Evolutionary conservation across 2,888 invertebrate species (phyloP).

Genomic region (Macaria liturata): DNA sequence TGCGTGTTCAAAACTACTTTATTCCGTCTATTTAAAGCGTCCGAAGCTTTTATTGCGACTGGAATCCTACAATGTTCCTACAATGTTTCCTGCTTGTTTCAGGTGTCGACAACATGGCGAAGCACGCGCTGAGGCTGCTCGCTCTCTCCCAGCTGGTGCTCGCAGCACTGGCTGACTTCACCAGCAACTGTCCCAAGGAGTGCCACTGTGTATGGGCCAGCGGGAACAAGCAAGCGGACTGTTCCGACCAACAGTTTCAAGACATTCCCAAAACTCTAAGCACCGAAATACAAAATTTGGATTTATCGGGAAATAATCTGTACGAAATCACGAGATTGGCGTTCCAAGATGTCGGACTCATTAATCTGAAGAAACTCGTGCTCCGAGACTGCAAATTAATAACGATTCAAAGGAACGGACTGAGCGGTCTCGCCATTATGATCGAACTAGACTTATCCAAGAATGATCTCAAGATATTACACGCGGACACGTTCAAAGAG

Average conservation of each 20-base stretch:
- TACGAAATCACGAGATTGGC: conserved; percentile 86
- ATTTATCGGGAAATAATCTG: conserved; percentile 88
- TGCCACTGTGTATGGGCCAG: conserved; percentile 94
- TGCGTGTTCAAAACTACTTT: conserved; percentile 44
- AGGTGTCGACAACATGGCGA: conserved; percentile 64
- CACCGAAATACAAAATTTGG: conserved; percentile 87
- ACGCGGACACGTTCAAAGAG: conserved; percentile 88
- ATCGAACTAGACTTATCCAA: conserved; percentile 92
- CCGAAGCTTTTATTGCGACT: conserved; percentile 30
- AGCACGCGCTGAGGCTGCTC: conserved; percentile 48
- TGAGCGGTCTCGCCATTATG: conserved; percentile 89
- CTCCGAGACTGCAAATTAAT: conserved; percentile 89
- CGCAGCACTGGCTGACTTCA: conserved; percentile 74
- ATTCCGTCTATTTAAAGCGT: conserved; percentile 46
- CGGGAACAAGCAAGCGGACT: conserved; percentile 93
- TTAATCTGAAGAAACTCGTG: conserved; percentile 91
- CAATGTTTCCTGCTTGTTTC: conserved; percentile 62
- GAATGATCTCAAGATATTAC: conserved; percentile 86
- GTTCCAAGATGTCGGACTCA: conserved; percentile 87
- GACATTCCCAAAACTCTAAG: conserved; percentile 89
- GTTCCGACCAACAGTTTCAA: conserved; percentile 85
- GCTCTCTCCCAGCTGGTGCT: conserved; percentile 53
- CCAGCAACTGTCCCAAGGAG: conserved; percentile 84
- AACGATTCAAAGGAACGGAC: conserved; percentile 88
- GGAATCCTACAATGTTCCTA: conserved; percentile 30